Percentiles rank a stretch among this genome's conserved stretches.
Conservation (phyloP, 2,113 vertebrate genomes). For the Anhinga anhinga region DNA sequence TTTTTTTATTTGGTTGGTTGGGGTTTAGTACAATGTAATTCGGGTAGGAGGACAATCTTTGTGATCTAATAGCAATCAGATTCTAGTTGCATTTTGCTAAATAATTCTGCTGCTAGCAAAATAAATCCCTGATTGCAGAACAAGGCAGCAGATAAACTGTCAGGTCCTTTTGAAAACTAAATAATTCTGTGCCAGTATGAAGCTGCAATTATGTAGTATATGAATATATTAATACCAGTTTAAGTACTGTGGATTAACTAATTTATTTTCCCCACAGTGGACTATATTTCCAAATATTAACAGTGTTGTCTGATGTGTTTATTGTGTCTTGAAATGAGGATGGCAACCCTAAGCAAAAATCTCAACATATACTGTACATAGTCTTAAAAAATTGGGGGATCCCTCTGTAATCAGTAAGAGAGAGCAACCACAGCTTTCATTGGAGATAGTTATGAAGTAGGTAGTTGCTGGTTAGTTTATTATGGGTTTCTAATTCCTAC, state of each 20-base stretch:
- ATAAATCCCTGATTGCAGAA: neutral
- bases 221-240: neutral
- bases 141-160: neutral
- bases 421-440: neutral
- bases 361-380: rapidly evolving
- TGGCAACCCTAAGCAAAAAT: neutral
- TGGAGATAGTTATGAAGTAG: neutral
- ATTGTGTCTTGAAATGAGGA: neutral
- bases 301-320: neutral
- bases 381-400: neutral
- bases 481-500: neutral
- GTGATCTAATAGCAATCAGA: neutral
- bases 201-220: neutral
- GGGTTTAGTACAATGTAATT: neutral
- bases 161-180: neutral
- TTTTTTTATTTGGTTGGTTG: neutral
- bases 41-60: neutral
- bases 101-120: neutral
- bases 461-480: neutral
- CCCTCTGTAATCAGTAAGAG: neutral
- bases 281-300: neutral
- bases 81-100: neutral
- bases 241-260: neutral
- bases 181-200: neutral
- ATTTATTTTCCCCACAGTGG: neutral